Evolutionary conservation across 2,888 invertebrate genomes (phyloP).

Genomic region (Drosophila merina): DNA sequence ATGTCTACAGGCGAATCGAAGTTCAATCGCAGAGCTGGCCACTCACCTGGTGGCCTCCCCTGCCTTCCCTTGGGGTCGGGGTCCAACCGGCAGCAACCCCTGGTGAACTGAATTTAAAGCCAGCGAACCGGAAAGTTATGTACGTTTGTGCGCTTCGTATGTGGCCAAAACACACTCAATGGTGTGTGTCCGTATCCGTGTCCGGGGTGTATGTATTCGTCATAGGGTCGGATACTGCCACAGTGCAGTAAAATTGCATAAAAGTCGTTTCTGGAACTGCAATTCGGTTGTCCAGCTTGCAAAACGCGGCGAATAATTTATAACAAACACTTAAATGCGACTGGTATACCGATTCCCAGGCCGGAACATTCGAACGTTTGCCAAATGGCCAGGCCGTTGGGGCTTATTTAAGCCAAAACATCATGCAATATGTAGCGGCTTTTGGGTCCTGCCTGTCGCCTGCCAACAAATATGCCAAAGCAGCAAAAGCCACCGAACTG

Average conservation of each 20-base stretch:
- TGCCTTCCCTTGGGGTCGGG: constrained; percentile 11
- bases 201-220: constrained; percentile 11
- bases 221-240: constrained; percentile 67
- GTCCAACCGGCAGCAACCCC: constrained; percentile 26
- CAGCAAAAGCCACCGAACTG: constrained; percentile 14
- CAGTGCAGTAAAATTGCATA: constrained; percentile 51
- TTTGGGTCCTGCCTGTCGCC: constrained; percentile 19
- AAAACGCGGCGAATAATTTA: constrained; percentile 55
- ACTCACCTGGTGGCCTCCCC: constrained; percentile 14
- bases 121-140: constrained; percentile 61
- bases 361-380: constrained; percentile 50
- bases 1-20: constrained; percentile 46
- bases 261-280: constrained; percentile 45
- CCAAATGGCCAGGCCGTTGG: constrained; percentile 66
- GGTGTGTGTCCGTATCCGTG: background rate
- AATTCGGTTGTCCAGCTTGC: constrained; percentile 39
- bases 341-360: constrained; percentile 49
- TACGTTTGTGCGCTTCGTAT: constrained; percentile 5
- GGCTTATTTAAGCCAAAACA: constrained; percentile 53
- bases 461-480: constrained; percentile 32
- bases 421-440: constrained; percentile 48
- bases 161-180: background rate
- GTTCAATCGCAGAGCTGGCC: constrained; percentile 30
- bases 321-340: constrained; percentile 57
- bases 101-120: constrained; percentile 51